Evolutionary conservation across 2,797 vertebrate species (phyloP), one percentile per base, ranked within the genome.

Genomic region (Petrocephalus sullivani): DNA sequence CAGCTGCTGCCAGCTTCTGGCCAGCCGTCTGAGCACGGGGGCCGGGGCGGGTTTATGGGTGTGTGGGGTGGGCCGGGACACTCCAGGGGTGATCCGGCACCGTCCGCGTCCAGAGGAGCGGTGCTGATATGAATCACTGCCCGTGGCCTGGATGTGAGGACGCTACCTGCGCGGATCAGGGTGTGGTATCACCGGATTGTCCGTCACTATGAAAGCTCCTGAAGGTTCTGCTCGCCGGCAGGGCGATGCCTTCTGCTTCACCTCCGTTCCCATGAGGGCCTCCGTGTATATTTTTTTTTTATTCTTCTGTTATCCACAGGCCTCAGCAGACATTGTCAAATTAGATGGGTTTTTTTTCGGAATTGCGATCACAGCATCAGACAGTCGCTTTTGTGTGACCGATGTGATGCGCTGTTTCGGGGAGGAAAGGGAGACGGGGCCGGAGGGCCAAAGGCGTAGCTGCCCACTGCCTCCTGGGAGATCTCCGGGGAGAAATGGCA

Each of bases 401-500:
- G 90, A 89, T 89, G 93, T 90, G 89, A 85, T 88, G 87, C 90
- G 91, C 92, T 46, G 60, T 90, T 61, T 51, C 71, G 2, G 46
- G 57, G 46, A 87, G 19, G 58, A 58, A 86, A 60, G 0, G 64
- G 78, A 88, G 87, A 87, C 88, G 91, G 91, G 92, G 93, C 94
- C 91, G 92, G 51, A 92, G 91, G 90, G 89, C 93, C 91, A 93
- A 93, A 93, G 92, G 92, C 84, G 87, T 90, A 90, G 92, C 90
- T 95, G 92, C 95, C 94, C 93, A 90, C 94, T 96, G 92, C 94
- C 95, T 97, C 96, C 95, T 97, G 96, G 95, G 96, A 97, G 97
- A 97, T 97, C 96, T 97, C 96, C 94, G 94, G 93, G 95, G 95
- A 97, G 96, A 97, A 98, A 97, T 95, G 95, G 94, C 96, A 95